phyloP scores from a whole-genome alignment of 2,797 vertebrate species.

The Eulemur mongoz region DNA sequence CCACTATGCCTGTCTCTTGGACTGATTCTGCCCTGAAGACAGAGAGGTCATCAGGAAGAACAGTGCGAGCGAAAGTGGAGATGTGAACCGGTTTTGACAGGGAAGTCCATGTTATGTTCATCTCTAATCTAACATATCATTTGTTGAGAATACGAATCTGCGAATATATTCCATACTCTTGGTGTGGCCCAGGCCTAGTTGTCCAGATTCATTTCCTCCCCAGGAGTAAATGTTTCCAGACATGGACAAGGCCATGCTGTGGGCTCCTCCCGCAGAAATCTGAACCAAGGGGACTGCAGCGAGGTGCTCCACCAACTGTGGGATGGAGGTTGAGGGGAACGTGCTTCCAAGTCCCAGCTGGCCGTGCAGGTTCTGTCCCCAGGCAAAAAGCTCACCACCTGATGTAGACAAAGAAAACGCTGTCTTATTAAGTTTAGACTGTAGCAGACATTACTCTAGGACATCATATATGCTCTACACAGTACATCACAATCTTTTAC shows the following conservation, averaged over 20 bases:
- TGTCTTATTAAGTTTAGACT: background rate
- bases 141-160: background rate
- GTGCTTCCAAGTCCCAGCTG: slow-evolving; percentile 80
- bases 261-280: slow-evolving; percentile 84
- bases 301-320: slow-evolving; percentile 73
- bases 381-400: slow-evolving; percentile 83
- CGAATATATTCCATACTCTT: slow-evolving; percentile 77
- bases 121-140: background rate
- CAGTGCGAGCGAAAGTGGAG: background rate
- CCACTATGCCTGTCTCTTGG: background rate
- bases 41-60: background rate
- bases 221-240: slow-evolving; percentile 84
- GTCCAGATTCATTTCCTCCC: slow-evolving; percentile 84
- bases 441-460: background rate
- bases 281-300: slow-evolving; percentile 80
- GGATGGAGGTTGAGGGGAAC: rapidly evolving
- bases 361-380: slow-evolving; percentile 80
- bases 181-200: slow-evolving; percentile 83
- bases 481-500: background rate
- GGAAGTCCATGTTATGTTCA: background rate
- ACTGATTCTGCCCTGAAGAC: background rate
- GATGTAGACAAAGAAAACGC: slow-evolving; percentile 29
- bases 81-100: background rate
- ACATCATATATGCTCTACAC: no score
- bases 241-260: slow-evolving; percentile 79